A percentile compares a stretch with the other conserved stretches of the same genome.
phyloP scores from a whole-genome alignment of 2,888 invertebrate species.

The Hypolimnas misippus region DNA sequence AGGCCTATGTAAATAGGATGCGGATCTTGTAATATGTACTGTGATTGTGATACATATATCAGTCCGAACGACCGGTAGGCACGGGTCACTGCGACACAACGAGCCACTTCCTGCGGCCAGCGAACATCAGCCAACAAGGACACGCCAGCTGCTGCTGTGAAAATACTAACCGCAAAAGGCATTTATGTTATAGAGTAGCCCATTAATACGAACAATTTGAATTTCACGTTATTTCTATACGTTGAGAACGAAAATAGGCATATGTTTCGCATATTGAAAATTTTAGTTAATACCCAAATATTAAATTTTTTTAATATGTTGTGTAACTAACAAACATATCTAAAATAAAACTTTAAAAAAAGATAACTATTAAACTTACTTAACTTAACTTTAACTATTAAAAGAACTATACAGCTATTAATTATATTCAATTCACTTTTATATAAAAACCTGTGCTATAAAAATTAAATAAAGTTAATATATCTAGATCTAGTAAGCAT shows the following conservation, averaged over 20 bases:
- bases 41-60: constrained; percentile 21
- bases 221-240: background rate
- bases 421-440: too few relatives aligned
- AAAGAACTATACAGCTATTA: too few relatives aligned
- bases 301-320: too few relatives aligned
- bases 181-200: background rate
- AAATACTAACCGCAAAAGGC: constrained; percentile 24
- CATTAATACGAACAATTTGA: constrained; percentile 1
- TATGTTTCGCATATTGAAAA: too few relatives aligned
- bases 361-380: too few relatives aligned
- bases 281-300: too few relatives aligned
- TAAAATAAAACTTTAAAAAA: too few relatives aligned
- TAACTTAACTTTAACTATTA: too few relatives aligned
- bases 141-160: constrained; percentile 61
- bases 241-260: background rate
- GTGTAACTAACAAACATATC: too few relatives aligned
- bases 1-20: constrained; percentile 8
- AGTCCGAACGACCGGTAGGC: constrained; percentile 52
- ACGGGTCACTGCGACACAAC: constrained; percentile 75
- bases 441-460: too few relatives aligned
- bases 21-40: constrained; percentile 9
- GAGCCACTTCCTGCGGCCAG: constrained; percentile 74
- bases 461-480: too few relatives aligned
- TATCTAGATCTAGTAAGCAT: too few relatives aligned
- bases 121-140: constrained; percentile 65